Evolutionary conservation across 1,140 invertebrate genomes (phyloP).

Genomic region (Xylocopa sonorina): DNA sequence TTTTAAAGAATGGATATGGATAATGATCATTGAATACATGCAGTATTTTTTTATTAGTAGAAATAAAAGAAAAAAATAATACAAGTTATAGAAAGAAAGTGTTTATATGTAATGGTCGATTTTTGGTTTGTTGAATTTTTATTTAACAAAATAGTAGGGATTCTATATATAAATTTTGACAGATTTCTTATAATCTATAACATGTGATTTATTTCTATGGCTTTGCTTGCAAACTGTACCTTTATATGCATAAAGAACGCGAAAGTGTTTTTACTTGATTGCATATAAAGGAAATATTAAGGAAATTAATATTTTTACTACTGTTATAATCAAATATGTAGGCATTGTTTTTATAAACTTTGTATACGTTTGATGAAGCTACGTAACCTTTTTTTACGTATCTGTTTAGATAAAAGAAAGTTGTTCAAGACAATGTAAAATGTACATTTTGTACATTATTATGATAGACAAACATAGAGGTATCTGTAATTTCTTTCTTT

Average conservation of each 20-base stretch:
- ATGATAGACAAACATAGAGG: conserved; percentile 12
- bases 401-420: conserved; percentile 25
- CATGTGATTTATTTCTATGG: conserved; percentile 15
- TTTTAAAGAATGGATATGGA: conserved; percentile 64
- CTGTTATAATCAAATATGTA: conserved; percentile 28
- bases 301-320: conserved; percentile 26
- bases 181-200: conserved; percentile 20
- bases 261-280: conserved; percentile 5
- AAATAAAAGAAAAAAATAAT: conserved; percentile 53
- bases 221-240: conserved; percentile 24
- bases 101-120: conserved; percentile 28
- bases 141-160: conserved; percentile 5
- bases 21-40: conserved; percentile 60
- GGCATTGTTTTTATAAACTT: conserved; percentile 36
- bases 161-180: conserved; percentile 13
- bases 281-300: conserved; percentile 1
- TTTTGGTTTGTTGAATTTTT: conserved; percentile 36
- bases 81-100: conserved; percentile 41
- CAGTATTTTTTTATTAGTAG: conserved; percentile 67
- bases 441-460: conserved; percentile 45
- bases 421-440: conserved; percentile 6
- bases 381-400: conserved; percentile 16
- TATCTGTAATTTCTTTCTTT: conserved; percentile 46
- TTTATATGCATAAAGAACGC: background rate
- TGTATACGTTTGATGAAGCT: conserved; percentile 29